phyloP scores from a whole-genome alignment of 2,797 vertebrate genomes.

The Sebastes dallii region DNA sequence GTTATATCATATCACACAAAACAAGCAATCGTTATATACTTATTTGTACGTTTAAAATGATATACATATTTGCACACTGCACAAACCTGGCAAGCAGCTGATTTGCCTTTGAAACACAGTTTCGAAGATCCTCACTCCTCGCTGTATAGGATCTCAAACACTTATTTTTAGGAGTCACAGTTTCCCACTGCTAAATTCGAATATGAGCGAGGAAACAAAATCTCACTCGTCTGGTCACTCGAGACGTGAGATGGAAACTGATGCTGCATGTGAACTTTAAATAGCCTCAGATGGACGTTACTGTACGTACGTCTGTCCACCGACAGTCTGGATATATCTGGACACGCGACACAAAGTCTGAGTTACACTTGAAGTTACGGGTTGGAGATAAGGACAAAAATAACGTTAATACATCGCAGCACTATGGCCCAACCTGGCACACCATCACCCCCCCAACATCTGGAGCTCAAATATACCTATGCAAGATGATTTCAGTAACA shows the following conservation, averaged over 20 bases:
- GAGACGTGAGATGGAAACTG: constrained; percentile 3
- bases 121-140: not conserved
- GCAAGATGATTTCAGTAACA: too few species aligned
- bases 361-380: not conserved
- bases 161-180: constrained; percentile 20
- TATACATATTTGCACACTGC: not conserved
- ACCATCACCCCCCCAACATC: too few species aligned
- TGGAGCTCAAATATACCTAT: too few species aligned
- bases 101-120: not conserved
- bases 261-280: constrained; percentile 18
- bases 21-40: not conserved
- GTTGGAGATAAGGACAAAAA: not conserved
- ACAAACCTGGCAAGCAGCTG: not conserved
- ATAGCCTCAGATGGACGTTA: constrained; percentile 16
- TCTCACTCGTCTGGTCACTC: constrained; percentile 5
- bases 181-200: constrained; percentile 16
- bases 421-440: too few species aligned
- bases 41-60: not conserved
- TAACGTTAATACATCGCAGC: not conserved
- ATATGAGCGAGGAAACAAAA: constrained; percentile 19
- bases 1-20: not conserved
- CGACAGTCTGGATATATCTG: not conserved
- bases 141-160: not conserved
- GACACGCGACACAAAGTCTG: not conserved
- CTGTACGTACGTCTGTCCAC: not conserved